Percentiles rank a stretch among this genome's conserved stretches.
Conservation (phyloP, 2,888 invertebrate genomes). For the Torymus aiolomorphi region DNA sequence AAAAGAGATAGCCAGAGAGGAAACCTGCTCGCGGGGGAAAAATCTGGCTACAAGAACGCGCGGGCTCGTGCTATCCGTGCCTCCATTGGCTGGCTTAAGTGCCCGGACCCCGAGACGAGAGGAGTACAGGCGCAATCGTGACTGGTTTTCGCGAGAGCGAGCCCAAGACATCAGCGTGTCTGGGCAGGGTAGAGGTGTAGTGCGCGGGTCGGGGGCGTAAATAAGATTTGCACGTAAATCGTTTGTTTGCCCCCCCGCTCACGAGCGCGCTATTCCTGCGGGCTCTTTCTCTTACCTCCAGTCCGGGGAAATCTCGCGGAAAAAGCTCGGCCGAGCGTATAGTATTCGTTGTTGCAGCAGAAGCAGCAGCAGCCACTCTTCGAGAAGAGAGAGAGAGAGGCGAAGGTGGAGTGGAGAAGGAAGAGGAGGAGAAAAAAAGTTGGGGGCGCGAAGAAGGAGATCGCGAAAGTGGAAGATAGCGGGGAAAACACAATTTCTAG, state of each 20-base stretch:
- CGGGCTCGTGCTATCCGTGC: slow-evolving; percentile 19
- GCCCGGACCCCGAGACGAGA: slow-evolving; percentile 28
- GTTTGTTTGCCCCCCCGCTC: slow-evolving; percentile 60
- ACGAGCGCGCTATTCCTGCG: slow-evolving; percentile 2
- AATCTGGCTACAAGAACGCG: slow-evolving; percentile 3
- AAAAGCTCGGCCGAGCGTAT: slow-evolving; percentile 14
- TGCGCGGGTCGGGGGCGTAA: slow-evolving; percentile 59
- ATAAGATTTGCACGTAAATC: slow-evolving; percentile 65
- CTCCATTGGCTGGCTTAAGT: slow-evolving; percentile 49
- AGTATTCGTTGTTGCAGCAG: no score
- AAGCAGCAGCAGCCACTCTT: no score
- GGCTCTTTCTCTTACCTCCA: not conserved
- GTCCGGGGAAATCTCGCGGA: slow-evolving; percentile 49
- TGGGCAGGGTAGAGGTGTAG: slow-evolving; percentile 24
- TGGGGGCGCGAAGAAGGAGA: slow-evolving; percentile 25
- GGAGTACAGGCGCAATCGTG: slow-evolving; percentile 52
- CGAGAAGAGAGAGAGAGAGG: not conserved
- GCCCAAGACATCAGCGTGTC: slow-evolving; percentile 4
- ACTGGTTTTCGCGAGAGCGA: slow-evolving; percentile 55
- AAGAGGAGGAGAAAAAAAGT: slow-evolving; percentile 24
- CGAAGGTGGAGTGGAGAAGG: slow-evolving; percentile 21
- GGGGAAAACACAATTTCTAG: slow-evolving; percentile 52
- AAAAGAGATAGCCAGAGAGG: not conserved
- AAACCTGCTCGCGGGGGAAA: not conserved
- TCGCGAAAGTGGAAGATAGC: slow-evolving; percentile 48